Evolutionary conservation across 2,113 vertebrate species (phyloP).

Genomic region (Progne subis): DNA sequence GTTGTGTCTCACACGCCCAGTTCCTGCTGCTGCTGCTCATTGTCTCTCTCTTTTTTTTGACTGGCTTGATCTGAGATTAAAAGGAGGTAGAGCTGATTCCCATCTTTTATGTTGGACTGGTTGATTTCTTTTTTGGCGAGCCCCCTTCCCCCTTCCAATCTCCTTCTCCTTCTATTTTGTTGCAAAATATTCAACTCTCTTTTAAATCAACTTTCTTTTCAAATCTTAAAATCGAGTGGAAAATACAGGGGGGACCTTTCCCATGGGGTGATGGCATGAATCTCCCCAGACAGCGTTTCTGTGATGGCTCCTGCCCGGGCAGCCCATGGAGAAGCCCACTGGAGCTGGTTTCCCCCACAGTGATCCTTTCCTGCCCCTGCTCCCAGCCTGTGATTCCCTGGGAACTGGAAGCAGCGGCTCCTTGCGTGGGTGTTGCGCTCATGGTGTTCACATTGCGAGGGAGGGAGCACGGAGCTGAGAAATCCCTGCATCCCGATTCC

Average conservation of each 20-base stretch:
- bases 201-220: not conserved
- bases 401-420: constrained; percentile 3
- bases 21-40: not conserved
- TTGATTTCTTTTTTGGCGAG: not conserved
- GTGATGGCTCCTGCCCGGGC: not conserved
- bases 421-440: not conserved
- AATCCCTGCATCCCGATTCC: not conserved
- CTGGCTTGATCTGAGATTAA: not conserved
- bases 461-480: not conserved
- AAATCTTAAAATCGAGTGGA: not conserved
- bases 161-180: not conserved
- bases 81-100: not conserved
- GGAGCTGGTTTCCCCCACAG: not conserved
- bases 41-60: not conserved
- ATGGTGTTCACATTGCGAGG: not conserved
- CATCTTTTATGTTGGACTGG: not conserved
- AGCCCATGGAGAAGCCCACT: not conserved
- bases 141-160: not conserved
- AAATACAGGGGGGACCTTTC: not conserved
- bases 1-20: not conserved
- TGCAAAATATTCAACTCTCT: not conserved
- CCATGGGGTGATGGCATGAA: not conserved
- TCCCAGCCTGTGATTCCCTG: not conserved
- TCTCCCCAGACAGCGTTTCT: not conserved
- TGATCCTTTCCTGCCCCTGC: not conserved